Conservation (phyloP, 2,888 invertebrate species). For the Cacoxenus indagator region DNA sequence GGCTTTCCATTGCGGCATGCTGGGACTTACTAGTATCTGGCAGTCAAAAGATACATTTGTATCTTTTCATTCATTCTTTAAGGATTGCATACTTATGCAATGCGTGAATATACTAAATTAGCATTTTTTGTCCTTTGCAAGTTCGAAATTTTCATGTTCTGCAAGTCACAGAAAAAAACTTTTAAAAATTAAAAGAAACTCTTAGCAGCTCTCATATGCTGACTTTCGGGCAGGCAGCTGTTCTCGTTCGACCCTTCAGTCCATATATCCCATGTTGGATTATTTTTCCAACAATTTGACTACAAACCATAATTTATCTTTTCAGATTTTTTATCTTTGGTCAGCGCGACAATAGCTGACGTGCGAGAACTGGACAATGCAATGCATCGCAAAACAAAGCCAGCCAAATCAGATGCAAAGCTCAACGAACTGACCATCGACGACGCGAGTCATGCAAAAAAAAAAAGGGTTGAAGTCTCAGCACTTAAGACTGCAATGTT, state of each 20-base stretch:
- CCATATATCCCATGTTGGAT: conserved; percentile 42
- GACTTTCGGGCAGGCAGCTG: conserved; percentile 4
- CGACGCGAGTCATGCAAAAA: conserved; percentile 24
- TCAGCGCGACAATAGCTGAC: conserved; percentile 61
- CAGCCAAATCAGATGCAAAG: conserved; percentile 24
- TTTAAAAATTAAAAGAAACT: conserved; percentile 26
- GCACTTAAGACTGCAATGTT: conserved; percentile 45
- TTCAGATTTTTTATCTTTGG: conserved; percentile 62
- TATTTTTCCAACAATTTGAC: conserved; percentile 68
- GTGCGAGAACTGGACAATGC: conserved; percentile 48
- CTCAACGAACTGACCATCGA: conserved; percentile 40
- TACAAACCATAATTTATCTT: conserved; percentile 70
- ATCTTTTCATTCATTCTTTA: conserved; percentile 16
- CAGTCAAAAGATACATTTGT: too few species aligned
- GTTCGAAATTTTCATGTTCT: not conserved
- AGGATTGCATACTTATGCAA: conserved; percentile 29
- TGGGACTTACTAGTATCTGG: conserved; percentile 32
- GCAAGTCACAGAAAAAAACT: conserved; percentile 27
- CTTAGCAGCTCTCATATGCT: not conserved
- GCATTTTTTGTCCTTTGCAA: not conserved
- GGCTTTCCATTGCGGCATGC: too few species aligned
- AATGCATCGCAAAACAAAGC: conserved; percentile 25
- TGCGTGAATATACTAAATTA: conserved; percentile 7
- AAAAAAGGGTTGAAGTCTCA: conserved; percentile 59
- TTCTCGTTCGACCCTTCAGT: conserved; percentile 19